Percentiles rank a stretch among this genome's conserved stretches.
Conservation (phyloP, 2,888 invertebrate genomes). For the Rhabditoides inermis region DNA sequence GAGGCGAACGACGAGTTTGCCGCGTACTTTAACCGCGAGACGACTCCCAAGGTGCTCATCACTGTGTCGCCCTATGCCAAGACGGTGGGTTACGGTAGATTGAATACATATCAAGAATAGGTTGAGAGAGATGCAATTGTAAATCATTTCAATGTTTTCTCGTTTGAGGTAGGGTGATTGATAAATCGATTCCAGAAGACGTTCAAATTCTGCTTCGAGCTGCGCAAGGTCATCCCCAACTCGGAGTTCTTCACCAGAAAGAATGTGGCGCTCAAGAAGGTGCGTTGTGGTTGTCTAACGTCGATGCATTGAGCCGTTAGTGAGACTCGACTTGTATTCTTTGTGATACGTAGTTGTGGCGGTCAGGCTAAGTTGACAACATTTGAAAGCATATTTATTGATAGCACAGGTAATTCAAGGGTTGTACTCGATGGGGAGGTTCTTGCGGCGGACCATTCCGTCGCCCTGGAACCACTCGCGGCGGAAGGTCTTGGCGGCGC, state of each 20-base stretch:
- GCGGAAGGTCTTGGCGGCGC: no score
- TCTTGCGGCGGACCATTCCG: no score
- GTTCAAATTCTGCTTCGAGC: constrained; percentile 77
- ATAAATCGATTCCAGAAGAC: constrained; percentile 31
- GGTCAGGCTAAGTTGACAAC: no score
- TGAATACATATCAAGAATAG: no score
- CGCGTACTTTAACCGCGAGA: constrained; percentile 73
- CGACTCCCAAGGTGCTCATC: constrained; percentile 88
- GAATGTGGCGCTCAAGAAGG: constrained; percentile 81
- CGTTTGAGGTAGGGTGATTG: no score
- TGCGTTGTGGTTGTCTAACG: constrained; percentile 54
- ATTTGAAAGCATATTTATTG: no score
- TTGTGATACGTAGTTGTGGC: no score
- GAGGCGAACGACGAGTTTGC: constrained; percentile 76
- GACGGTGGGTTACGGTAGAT: no score
- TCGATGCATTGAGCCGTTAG: neutral
- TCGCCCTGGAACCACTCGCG: no score
- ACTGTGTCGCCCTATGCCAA: constrained; percentile 87
- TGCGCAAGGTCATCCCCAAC: constrained; percentile 83
- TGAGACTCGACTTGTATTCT: no score
- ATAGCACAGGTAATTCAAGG: no score
- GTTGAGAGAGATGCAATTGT: neutral
- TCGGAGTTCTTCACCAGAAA: constrained; percentile 76
- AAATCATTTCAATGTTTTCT: constrained; percentile 1
- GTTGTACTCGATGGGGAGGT: no score